Conservation (phyloP, 1,140 invertebrate genomes). For the Eulimnadia texana region DNA sequence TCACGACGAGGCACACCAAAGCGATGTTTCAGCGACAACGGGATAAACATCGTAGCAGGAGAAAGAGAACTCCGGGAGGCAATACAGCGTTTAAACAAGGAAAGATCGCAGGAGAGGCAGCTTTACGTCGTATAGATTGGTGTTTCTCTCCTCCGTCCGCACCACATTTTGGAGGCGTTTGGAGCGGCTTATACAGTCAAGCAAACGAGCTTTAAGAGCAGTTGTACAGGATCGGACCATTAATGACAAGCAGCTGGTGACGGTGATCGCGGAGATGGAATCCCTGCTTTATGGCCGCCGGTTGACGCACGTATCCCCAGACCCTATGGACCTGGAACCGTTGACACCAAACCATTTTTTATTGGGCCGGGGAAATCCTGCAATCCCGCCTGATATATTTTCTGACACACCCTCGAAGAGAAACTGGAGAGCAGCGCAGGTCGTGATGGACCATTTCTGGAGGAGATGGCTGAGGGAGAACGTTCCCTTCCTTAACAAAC, state of each 20-base stretch:
- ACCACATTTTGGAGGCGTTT: conserved; percentile 21
- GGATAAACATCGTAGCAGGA: conserved; percentile 15
- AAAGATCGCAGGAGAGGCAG: not conserved
- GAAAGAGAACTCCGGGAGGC: not conserved
- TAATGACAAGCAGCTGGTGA: conserved; percentile 14
- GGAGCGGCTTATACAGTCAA: conserved; percentile 20
- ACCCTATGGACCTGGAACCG: conserved; percentile 2
- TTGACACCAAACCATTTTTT: conserved; percentile 15
- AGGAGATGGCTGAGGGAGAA: conserved; percentile 15
- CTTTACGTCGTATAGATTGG: conserved; percentile 18
- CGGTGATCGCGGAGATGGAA: conserved; percentile 18
- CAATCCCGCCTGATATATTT: not conserved
- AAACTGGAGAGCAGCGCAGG: conserved; percentile 9
- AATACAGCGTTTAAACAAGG: not conserved
- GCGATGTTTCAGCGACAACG: conserved; percentile 17
- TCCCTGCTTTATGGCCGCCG: conserved; percentile 19
- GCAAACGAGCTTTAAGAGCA: not conserved
- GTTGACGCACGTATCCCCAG: conserved; percentile 9
- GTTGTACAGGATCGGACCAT: conserved; percentile 8
- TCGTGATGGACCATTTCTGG: conserved; percentile 13
- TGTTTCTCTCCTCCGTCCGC: conserved; percentile 17
- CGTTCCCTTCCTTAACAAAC: not conserved
- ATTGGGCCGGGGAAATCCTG: not conserved
- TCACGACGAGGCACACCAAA: conserved; percentile 10
- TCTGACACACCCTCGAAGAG: not conserved